Base-by-base conservation (phyloP, 2,888 invertebrate genomes). In the Heteromurus nitidus region DNA sequence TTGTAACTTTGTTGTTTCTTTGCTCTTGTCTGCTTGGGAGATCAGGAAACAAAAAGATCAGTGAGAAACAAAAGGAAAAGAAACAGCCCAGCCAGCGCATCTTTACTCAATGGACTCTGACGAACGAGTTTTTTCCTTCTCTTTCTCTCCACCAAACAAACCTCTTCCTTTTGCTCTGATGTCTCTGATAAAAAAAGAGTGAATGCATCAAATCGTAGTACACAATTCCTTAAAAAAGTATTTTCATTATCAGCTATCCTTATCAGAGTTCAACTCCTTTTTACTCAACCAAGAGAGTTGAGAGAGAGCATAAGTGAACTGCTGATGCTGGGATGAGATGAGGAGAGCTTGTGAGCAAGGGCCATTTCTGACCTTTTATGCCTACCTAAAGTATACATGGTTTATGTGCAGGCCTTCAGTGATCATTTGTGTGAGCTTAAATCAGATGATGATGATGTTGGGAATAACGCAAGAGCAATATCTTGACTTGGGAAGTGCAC, bases 181-280 rank as follows among this genome's bases (percentile, higher is more conserved):
- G 65, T 36, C n/a, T 65, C 11, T 47, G 76, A 76, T 76, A 76
- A 76, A 55, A n/a, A 42, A 20, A n/a, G 47, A 55, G 53, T 16
- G 74, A 62, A 50, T 58, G 75, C 75, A 75, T 68, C 76, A 68
- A 77, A 77, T 58, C 60, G 50, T 77, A n/a, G n/a, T n/a, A n/a
- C n/a, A 77, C 77, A 77, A 77, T 77, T 77, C 69, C 68, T 77
- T 69, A 67, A 77, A 77, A 77, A 69, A 62, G 69, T 69, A 69
- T 70, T 77, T 68, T 28, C 53, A 13, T 69, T 77, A 77, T 77
- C 77, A 44, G 36, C 16, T 11, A 16, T 70, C 53, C 69, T 53
- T 69, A 75, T 75, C 75, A 22, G 44, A 75, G 58, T 67, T 58
- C 55, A 65, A 67, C 67, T 65, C 64, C 64, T 64, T n/a, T 47